phyloP scores from a whole-genome alignment of 2,113 vertebrate genomes.

The Halcyon malimbica region DNA sequence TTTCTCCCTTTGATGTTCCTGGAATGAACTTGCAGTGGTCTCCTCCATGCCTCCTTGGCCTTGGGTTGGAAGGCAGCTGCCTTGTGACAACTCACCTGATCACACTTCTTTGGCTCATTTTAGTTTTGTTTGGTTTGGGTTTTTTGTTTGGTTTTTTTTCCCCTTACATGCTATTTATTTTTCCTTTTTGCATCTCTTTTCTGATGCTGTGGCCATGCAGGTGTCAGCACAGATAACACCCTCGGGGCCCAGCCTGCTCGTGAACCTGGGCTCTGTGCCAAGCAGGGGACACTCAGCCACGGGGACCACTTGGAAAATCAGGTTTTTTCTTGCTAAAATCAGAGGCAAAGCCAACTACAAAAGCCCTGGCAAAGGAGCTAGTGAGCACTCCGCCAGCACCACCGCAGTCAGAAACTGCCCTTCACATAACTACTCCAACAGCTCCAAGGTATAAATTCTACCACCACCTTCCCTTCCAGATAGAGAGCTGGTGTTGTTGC shows the following conservation, averaged over 20 bases:
- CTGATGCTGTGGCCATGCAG: background rate
- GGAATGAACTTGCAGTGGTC: background rate
- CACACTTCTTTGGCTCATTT: background rate
- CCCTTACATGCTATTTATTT: background rate
- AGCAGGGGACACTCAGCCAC: background rate
- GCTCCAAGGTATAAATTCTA: background rate
- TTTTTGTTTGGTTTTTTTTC: background rate
- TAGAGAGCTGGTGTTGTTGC: background rate
- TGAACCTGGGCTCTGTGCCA: background rate
- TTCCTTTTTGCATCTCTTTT: background rate
- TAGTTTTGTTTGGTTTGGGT: background rate
- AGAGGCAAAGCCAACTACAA: background rate
- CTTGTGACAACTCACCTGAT: background rate
- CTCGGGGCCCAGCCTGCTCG: background rate
- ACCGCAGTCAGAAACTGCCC: background rate
- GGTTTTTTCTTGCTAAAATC: background rate
- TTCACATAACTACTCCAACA: too few species aligned
- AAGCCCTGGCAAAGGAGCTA: background rate
- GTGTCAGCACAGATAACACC: rapidly evolving
- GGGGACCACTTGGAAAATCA: rapidly evolving
- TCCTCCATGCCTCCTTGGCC: background rate
- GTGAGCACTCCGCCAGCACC: background rate
- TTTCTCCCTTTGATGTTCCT: background rate
- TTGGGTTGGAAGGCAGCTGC: background rate
- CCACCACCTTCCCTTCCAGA: background rate